phyloP scores from a whole-genome alignment of 2,797 vertebrate species.

The Amphiprion clarkii region DNA sequence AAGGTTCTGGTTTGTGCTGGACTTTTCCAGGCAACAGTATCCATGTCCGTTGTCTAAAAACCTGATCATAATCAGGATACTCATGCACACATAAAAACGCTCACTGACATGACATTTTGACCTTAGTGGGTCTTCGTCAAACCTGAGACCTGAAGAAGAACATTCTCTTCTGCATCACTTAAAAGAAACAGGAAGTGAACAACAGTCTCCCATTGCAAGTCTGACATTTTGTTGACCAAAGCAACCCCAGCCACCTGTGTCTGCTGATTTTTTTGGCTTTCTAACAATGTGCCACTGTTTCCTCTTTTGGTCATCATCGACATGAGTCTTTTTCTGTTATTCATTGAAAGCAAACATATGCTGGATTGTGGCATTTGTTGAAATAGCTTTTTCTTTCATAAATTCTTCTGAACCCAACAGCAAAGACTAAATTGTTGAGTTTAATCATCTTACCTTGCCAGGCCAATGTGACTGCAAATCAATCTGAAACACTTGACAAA shows the following conservation, averaged over 20 bases:
- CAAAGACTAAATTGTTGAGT: too few species aligned
- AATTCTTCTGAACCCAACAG: neutral
- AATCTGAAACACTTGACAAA: neutral
- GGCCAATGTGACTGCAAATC: neutral
- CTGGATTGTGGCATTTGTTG: neutral
- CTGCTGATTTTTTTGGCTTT: constrained; percentile 4
- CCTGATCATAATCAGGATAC: too few species aligned
- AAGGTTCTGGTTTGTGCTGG: too few species aligned
- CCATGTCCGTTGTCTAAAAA: too few species aligned
- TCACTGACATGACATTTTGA: too few species aligned
- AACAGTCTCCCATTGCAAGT: neutral
- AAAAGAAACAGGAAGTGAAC: neutral
- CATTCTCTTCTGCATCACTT: too few species aligned
- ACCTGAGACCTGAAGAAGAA: too few species aligned
- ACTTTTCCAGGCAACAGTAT: too few species aligned
- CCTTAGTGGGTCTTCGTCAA: too few species aligned
- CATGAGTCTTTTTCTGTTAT: neutral
- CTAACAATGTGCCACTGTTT: constrained; percentile 7
- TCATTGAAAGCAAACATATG: neutral
- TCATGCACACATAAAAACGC: too few species aligned
- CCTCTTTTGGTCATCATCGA: constrained; percentile 6
- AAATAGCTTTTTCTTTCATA: constrained; percentile 2
- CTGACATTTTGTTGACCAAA: constrained; percentile 1
- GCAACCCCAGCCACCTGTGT: neutral
- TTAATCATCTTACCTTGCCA: neutral